Percentiles rank a stretch among this genome's conserved stretches.
These are phyloP conservation scores for Malthinus seriepunctatus DNA, from an alignment of 2,888 invertebrate genomes.

Conservation along the genomic window DNA sequence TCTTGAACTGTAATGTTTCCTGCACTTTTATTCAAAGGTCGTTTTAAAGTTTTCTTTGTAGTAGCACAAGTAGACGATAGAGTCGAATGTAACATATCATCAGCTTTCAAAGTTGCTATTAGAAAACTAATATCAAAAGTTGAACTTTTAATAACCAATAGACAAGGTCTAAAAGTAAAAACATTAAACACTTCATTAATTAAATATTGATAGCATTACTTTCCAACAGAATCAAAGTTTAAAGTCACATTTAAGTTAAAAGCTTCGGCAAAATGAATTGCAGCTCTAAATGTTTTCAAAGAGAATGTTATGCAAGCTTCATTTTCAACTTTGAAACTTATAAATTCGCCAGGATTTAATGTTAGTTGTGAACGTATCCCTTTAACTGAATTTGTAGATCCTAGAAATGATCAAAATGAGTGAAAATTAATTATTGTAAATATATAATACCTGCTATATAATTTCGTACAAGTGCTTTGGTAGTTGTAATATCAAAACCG, in stretches of 20 bases:
- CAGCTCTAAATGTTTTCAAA: constrained; percentile 80
- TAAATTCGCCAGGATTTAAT: constrained; percentile 75
- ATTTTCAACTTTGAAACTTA: constrained; percentile 63
- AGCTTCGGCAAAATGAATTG: constrained; percentile 78
- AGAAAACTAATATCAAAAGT: constrained; percentile 81
- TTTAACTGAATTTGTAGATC: constrained; percentile 8
- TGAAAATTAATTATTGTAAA: background rate
- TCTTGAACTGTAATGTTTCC: constrained; percentile 40
- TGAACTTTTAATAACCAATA: constrained; percentile 71
- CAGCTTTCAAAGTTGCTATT: constrained; percentile 74
- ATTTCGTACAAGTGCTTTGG: constrained; percentile 72
- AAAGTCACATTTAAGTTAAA: constrained; percentile 69
- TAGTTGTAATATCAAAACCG: constrained; percentile 69
- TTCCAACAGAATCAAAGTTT: constrained; percentile 77
- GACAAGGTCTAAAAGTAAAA: constrained; percentile 63
- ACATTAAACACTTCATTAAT: background rate
- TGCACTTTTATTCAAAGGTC: constrained; percentile 27
- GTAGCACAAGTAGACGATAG: constrained; percentile 42
- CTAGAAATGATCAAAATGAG: constrained; percentile 8
- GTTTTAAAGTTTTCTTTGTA: constrained; percentile 49
- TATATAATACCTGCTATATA: constrained; percentile 67
- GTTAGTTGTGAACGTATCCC: constrained; percentile 67
- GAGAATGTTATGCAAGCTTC: constrained; percentile 82
- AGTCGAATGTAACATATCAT: constrained; percentile 52
- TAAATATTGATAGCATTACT: constrained; percentile 52